phyloP scores from a whole-genome alignment of 2,113 vertebrate species.

The Tragelaphus imberbis region DNA sequence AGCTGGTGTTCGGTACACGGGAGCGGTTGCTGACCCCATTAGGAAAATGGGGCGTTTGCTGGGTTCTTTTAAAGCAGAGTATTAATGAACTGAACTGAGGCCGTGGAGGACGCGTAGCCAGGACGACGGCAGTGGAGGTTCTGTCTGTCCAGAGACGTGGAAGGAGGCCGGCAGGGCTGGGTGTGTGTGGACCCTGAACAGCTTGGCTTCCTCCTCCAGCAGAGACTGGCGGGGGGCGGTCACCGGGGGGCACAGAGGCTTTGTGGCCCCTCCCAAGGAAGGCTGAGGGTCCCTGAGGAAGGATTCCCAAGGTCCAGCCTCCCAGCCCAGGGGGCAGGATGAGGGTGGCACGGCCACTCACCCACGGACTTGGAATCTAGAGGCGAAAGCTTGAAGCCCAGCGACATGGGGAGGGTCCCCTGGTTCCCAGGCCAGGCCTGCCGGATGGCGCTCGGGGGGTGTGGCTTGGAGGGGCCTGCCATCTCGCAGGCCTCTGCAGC shows the following conservation, averaged over 20 bases:
- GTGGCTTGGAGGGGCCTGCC: too few species aligned
- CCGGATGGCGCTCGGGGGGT: fast-evolving
- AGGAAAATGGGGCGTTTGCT: conserved; percentile 22
- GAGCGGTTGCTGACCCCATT: conserved; percentile 25
- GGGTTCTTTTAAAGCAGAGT: not conserved
- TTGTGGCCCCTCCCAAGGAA: too few species aligned
- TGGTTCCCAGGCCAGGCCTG: not conserved
- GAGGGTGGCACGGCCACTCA: fast-evolving
- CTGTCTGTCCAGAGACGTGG: not conserved
- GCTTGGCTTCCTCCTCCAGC: fast-evolving
- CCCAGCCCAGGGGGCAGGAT: fast-evolving
- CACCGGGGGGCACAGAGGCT: fast-evolving
- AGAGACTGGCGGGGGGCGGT: fast-evolving
- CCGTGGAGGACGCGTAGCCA: fast-evolving
- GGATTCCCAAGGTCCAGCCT: fast-evolving
- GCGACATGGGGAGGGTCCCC: not conserved
- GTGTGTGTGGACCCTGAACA: fast-evolving
- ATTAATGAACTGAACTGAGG: not conserved
- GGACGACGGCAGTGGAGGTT: fast-evolving
- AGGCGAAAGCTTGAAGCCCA: not conserved
- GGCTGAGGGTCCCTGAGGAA: fast-evolving
- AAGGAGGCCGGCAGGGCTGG: not conserved
- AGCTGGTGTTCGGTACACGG: not conserved
- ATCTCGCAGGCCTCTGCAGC: fast-evolving
- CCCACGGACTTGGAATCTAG: too few species aligned